Conservation (phyloP, 1,140 invertebrate species). For the Triops longicaudatus region DNA sequence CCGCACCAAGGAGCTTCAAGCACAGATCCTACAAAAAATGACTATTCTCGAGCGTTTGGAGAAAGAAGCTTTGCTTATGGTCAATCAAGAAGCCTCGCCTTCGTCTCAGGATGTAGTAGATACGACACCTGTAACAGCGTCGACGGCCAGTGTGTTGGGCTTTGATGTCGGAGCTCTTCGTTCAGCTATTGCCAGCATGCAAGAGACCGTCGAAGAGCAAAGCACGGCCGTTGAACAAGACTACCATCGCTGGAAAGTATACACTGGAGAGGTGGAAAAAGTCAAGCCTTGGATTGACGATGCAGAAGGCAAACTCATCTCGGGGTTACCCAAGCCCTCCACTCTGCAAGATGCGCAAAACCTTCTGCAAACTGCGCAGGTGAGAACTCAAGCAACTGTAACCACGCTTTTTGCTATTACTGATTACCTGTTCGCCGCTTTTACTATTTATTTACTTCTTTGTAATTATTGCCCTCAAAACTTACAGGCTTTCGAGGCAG, state of each 20-base stretch:
- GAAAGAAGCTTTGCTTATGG: slow-evolving; percentile 62
- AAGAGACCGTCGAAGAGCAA: slow-evolving; percentile 60
- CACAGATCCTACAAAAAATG: slow-evolving; percentile 60
- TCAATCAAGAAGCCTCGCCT: slow-evolving; percentile 39
- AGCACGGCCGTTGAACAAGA: slow-evolving; percentile 63
- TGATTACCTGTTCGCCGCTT: neutral
- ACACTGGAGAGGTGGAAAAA: slow-evolving; percentile 64
- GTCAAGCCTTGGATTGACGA: slow-evolving; percentile 81
- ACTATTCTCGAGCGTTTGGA: slow-evolving; percentile 60
- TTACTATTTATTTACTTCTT: neutral
- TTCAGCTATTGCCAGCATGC: slow-evolving; percentile 51
- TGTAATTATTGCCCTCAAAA: no score
- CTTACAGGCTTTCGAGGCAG: slow-evolving; percentile 48
- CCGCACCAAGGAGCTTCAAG: slow-evolving; percentile 59
- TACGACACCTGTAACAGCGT: slow-evolving; percentile 31
- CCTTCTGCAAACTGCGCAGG: slow-evolving; percentile 56
- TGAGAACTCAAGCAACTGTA: neutral
- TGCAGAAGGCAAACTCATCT: slow-evolving; percentile 64
- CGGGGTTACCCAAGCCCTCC: slow-evolving; percentile 49
- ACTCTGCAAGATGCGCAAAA: slow-evolving; percentile 68
- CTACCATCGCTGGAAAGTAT: slow-evolving; percentile 72
- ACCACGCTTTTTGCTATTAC: neutral
- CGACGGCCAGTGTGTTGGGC: slow-evolving; percentile 32
- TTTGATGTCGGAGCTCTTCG: slow-evolving; percentile 29
- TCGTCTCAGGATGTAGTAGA: slow-evolving; percentile 34